These are phyloP conservation scores for Rhagonycha fulva DNA, from an alignment of 2,888 invertebrate species.

Conservation along the genomic window DNA sequence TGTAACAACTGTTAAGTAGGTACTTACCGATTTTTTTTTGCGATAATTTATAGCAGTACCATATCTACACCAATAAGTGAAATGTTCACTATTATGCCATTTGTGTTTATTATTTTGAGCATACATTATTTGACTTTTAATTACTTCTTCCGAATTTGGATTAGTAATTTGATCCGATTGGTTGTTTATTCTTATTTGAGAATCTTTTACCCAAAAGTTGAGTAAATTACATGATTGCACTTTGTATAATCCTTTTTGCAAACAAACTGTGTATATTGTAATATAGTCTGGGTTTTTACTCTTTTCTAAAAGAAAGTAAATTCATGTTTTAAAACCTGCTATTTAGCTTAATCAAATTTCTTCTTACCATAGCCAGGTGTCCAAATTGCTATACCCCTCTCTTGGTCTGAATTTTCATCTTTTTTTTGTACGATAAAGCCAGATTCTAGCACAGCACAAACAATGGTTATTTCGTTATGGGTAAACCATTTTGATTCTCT, in stretches of 20 bases:
- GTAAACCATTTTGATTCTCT: constrained; percentile 78
- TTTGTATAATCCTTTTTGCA: constrained; percentile 60
- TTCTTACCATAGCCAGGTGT: constrained; percentile 71
- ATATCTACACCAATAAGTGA: constrained; percentile 73
- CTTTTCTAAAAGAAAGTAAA: constrained; percentile 61
- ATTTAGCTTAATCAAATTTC: neutral
- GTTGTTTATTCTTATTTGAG: constrained; percentile 73
- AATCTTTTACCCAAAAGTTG: constrained; percentile 72
- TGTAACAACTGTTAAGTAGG: neutral
- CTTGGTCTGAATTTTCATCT: constrained; percentile 50
- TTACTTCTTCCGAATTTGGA: constrained; percentile 69
- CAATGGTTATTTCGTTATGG: constrained; percentile 70
- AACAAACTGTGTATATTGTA: constrained; percentile 68
- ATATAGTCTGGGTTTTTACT: constrained; percentile 74
- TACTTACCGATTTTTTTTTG: constrained; percentile 69
- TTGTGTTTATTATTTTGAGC: constrained; percentile 65
- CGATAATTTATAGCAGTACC: constrained; percentile 50
- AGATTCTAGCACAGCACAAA: constrained; percentile 73
- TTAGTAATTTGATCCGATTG: constrained; percentile 72
- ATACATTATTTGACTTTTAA: constrained; percentile 67
- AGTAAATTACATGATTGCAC: constrained; percentile 64
- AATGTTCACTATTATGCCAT: constrained; percentile 71
- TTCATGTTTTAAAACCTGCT: constrained; percentile 2
- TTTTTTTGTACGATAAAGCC: constrained; percentile 72
- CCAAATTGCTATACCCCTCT: constrained; percentile 69